Percentiles rank a stretch among this genome's conserved stretches.
phyloP scores from a whole-genome alignment of 2,888 invertebrate species.

The Oegoconia quadripuncta region DNA sequence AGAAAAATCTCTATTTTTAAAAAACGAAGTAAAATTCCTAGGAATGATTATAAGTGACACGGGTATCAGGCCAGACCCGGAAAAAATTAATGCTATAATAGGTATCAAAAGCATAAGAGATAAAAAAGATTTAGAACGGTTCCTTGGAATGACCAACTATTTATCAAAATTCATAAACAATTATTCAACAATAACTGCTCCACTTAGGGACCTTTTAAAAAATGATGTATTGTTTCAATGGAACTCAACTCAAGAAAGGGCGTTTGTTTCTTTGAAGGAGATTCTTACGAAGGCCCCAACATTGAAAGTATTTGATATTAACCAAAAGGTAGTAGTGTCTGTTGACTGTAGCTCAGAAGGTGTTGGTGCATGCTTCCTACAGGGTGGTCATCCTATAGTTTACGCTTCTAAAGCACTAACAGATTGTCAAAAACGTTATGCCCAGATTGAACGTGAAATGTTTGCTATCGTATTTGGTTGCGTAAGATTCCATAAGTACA shows the following conservation, averaged over 20 bases:
- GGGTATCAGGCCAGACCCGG: neutral
- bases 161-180: constrained; percentile 1
- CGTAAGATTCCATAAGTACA: too few species aligned
- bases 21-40: neutral
- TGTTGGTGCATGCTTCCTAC: too few species aligned
- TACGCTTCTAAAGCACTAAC: constrained; percentile 7
- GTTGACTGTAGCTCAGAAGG: constrained; percentile 5
- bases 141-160: constrained; percentile 3
- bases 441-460: constrained; percentile 9
- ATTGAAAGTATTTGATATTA: neutral
- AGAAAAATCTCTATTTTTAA: neutral
- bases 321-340: constrained; percentile 1
- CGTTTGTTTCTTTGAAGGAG: neutral
- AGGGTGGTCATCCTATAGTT: constrained; percentile 2
- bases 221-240: neutral
- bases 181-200: neutral
- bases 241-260: neutral
- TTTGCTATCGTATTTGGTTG: too few species aligned
- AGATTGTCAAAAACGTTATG: neutral
- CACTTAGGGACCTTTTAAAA: constrained; percentile 1
- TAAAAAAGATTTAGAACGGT: too few species aligned
- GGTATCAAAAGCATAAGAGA: neutral
- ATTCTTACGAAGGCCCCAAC: neutral
- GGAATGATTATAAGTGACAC: neutral
- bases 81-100: neutral